Evolutionary conservation across 2,888 invertebrate species (phyloP).

Genomic region (Caenorhabditis doughertyi): DNA sequence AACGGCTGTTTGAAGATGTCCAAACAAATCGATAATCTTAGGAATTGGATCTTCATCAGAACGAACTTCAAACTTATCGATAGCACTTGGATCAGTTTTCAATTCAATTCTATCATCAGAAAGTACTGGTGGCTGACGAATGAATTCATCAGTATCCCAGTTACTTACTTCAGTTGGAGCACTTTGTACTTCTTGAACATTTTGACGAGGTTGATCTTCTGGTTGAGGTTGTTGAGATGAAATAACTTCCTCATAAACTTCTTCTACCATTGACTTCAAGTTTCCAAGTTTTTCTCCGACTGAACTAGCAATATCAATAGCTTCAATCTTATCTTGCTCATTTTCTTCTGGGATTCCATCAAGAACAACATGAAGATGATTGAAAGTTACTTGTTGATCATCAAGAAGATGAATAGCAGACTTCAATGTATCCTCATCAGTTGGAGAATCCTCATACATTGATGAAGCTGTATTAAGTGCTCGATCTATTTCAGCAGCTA

Average conservation of each 20-base stretch:
- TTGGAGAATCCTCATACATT: slow-evolving; percentile 54
- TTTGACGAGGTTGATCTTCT: slow-evolving; percentile 20
- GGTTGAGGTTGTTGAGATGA: background rate
- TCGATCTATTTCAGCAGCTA: slow-evolving; percentile 53
- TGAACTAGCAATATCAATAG: slow-evolving; percentile 50
- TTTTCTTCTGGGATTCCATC: slow-evolving; percentile 49
- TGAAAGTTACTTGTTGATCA: slow-evolving; percentile 52
- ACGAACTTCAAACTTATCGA: slow-evolving; percentile 56
- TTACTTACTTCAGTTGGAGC: slow-evolving; percentile 39
- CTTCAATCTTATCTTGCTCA: slow-evolving; percentile 52
- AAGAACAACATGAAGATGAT: slow-evolving; percentile 51
- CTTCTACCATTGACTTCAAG: slow-evolving; percentile 23
- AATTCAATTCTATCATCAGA: slow-evolving; percentile 53
- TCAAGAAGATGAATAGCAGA: slow-evolving; percentile 51
- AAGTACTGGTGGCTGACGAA: slow-evolving; percentile 23
- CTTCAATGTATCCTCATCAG: slow-evolving; percentile 62
- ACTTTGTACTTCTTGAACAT: slow-evolving; percentile 24
- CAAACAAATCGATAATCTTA: slow-evolving; percentile 46
- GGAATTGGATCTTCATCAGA: slow-evolving; percentile 54
- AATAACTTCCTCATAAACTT: slow-evolving; percentile 30
- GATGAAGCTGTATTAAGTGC: slow-evolving; percentile 53
- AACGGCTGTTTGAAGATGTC: slow-evolving; percentile 53
- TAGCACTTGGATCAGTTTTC: slow-evolving; percentile 55
- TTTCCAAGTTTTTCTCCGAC: slow-evolving; percentile 47
- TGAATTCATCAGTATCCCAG: slow-evolving; percentile 58